phyloP scores from a whole-genome alignment of 2,888 invertebrate species.

The Lampropteryx suffumata region DNA sequence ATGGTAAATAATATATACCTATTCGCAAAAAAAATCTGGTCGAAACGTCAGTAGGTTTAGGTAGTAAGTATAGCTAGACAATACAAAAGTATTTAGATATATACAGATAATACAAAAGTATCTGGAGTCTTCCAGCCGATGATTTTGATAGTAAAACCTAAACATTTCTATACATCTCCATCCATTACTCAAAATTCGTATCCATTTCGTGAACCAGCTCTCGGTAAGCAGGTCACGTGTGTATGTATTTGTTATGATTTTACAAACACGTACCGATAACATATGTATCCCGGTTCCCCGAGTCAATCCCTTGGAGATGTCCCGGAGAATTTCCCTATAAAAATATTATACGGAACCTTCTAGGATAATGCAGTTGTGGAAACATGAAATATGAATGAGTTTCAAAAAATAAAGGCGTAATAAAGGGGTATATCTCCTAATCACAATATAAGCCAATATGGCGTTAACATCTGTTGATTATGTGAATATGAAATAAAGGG shows the following conservation, averaged over 20 bases:
- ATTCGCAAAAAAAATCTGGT: no score
- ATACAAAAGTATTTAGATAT: no score
- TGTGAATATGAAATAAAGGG: no score
- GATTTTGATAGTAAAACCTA: background rate
- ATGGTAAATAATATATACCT: no score
- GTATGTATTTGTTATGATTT: conserved; percentile 45
- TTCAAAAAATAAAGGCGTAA: no score
- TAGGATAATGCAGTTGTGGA: conserved; percentile 25
- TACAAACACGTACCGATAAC: conserved; percentile 53
- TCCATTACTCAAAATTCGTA: conserved; percentile 20
- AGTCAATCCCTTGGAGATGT: conserved; percentile 56
- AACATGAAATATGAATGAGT: conserved; percentile 17
- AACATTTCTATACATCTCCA: conserved; percentile 15
- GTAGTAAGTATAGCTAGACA: no score
- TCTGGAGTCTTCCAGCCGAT: no score
- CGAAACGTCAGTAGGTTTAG: no score
- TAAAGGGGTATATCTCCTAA: no score
- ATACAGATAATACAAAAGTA: no score
- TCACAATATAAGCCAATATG: no score
- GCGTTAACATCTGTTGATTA: no score
- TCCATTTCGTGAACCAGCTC: conserved; percentile 26
- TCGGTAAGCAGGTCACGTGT: conserved; percentile 36
- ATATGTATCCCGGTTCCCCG: conserved; percentile 30
- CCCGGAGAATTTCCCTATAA: conserved; percentile 58
- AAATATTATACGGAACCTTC: conserved; percentile 48